Conservation (phyloP, 1,140 invertebrate genomes). For the Nasonia longicornis region DNA sequence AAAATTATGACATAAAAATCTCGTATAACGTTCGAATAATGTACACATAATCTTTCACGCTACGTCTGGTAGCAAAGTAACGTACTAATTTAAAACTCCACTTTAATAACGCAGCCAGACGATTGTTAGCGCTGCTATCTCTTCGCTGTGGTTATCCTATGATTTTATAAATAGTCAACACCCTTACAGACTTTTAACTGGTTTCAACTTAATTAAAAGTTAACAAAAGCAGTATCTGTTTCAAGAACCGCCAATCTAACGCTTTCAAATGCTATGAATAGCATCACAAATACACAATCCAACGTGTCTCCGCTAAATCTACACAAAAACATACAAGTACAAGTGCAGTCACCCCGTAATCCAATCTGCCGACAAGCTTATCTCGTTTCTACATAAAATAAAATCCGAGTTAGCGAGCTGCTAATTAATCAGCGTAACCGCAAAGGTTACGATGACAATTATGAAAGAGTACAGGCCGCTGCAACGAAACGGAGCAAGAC, state of each 20-base stretch:
- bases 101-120: no score
- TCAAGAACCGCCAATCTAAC: not conserved
- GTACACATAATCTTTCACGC: no score
- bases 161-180: not conserved
- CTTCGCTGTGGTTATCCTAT: no score
- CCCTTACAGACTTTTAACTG: not conserved
- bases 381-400: not conserved
- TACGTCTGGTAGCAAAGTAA: no score
- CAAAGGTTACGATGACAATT: constrained; percentile 26
- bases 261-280: not conserved
- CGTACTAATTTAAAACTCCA: no score
- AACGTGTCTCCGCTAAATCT: not conserved
- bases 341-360: not conserved
- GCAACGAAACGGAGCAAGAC: constrained; percentile 53
- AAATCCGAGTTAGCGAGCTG: not conserved
- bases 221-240: not conserved
- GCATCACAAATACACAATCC: no score
- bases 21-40: no score
- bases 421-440: not conserved
- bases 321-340: not conserved
- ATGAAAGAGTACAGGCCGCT: not conserved
- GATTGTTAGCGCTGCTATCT: no score
- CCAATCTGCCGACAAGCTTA: not conserved
- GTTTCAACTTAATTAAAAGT: not conserved
- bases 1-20: not conserved